Evolutionary conservation across 1,140 invertebrate genomes (phyloP), one percentile per base, ranked within the genome.

Genomic region (Tetraneura akinire): DNA sequence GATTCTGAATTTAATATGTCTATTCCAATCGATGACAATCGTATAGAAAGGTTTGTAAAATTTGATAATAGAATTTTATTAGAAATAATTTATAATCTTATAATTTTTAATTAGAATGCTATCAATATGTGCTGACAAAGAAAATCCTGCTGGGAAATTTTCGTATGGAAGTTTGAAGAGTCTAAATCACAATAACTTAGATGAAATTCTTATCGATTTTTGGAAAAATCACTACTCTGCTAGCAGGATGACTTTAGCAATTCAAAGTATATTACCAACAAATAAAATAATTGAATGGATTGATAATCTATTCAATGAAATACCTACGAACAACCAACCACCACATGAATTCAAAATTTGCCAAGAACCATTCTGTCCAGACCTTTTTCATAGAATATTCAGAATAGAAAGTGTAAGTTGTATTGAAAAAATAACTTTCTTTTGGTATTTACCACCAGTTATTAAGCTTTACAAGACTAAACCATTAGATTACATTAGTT

Each of bases 1-100:
- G 93, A 98, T 85, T 96, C 94, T 91, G 93, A 95, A 86, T 95
- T 94, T 86, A 90, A 92, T 82, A 90, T 92, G 87, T 89, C 90
- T 5, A 82, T 91, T 13, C 89, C 90, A 6, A 90, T 88, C 13
- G 93, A 96, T 84, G 85, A 85, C 2, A 88, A 88, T 82, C 88
- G 93, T 80, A 90, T 89, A 80, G 90, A 94, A 83, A 93, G 95
- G 87, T 82, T 97, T 29, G 85, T 80, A 53, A 70, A 53, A 6
- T 45, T 4, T 37, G 3, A 62, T 62, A 60, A 45, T 60, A 51
- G 9, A n/a, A 42, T 45, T 66, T 11, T 47, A 80, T 66, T n/a
- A 51, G 11, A 66, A 0, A 14, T 13, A 16, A 23, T 80, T 29
- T 8, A 49, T 66, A 51, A 51, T 45, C 45, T 80, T 68, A 21